Conservation (phyloP, 2,888 invertebrate species). For the Rhingia campestris region DNA sequence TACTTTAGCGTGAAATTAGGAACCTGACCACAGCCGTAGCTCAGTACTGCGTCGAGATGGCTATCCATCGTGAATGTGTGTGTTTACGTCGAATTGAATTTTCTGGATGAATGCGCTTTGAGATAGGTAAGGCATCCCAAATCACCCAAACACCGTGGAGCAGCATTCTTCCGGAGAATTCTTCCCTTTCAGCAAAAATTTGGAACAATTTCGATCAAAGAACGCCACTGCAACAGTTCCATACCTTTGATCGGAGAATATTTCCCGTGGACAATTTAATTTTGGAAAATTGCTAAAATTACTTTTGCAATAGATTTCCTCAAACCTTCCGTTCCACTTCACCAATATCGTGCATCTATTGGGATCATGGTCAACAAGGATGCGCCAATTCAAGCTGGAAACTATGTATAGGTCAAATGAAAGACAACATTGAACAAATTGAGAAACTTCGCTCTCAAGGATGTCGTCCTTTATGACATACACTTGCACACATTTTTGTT, state of each 20-base stretch:
- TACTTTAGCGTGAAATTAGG: constrained; percentile 48
- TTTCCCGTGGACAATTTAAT: constrained; percentile 13
- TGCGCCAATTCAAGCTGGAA: not conserved
- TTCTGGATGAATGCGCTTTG: not conserved
- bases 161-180: not conserved
- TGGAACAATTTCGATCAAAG: not conserved
- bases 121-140: not conserved
- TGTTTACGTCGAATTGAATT: constrained; percentile 9
- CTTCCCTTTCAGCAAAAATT: not conserved
- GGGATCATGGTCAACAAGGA: constrained; percentile 29
- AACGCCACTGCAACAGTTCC: no score
- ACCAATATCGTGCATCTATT: constrained; percentile 12
- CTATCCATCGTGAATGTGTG: not conserved
- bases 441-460: constrained; percentile 55
- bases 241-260: not conserved
- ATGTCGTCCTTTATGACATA: constrained; percentile 15
- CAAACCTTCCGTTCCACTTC: not conserved
- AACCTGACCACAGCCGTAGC: constrained; percentile 12
- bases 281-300: constrained; percentile 36
- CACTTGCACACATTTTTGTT: constrained; percentile 10
- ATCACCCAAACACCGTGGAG: not conserved
- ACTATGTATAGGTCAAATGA: constrained; percentile 31
- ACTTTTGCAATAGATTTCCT: constrained; percentile 20
- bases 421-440: constrained; percentile 47
- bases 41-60: not conserved